Base-by-base conservation (phyloP, 1,140 invertebrate species). In the Neodiprion virginianus region DNA sequence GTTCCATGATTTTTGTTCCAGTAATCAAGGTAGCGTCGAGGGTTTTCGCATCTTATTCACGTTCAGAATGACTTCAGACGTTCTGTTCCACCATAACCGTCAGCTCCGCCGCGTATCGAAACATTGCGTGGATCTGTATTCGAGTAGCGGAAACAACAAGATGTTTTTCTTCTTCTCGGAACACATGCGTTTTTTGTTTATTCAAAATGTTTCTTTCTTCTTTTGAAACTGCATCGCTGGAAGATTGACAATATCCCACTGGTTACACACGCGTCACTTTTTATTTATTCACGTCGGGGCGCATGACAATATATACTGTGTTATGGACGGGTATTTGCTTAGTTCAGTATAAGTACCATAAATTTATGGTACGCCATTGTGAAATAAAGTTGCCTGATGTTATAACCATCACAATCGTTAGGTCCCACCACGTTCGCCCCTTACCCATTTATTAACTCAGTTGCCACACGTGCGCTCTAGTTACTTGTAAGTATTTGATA, bases 1-100 rank as follows among this genome's bases (percentile, higher is more conserved):
- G 74, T 78, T 88, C 85, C 86, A 88, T 87, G 4, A 23, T 69
- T 21, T 65, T 21, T 69, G 21, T 14, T 5, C 17, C 53, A 17
- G 11, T 61, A 61, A 61, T 61, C 53, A 61, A 14, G 11, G n/a
- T 40, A 61, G 11, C 0, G 53, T 61, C 5, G n/a, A 61, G 8
- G 4, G n/a, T 61, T 61, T 12, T 61, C 53, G 11, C 53, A 61
- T 61, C n/a, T 40, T 61, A 14, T 61, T 5, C n/a, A 61, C n/a
- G 5, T 11, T 17, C 28, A 40, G 28, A 5, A 40, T 40, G 28
- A 40, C 28, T 40, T 40, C 28, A 40, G 28, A 40, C 28, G 28
- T 40, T 40, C 28, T 40, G 28, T 5, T 40, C 28, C 28, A 40
- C 28, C 28, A 40, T 2, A 0, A 40, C 5, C 28, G 28, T 40